Conservation (phyloP, 1,140 invertebrate genomes). For the Vollenhovia emeryi region DNA sequence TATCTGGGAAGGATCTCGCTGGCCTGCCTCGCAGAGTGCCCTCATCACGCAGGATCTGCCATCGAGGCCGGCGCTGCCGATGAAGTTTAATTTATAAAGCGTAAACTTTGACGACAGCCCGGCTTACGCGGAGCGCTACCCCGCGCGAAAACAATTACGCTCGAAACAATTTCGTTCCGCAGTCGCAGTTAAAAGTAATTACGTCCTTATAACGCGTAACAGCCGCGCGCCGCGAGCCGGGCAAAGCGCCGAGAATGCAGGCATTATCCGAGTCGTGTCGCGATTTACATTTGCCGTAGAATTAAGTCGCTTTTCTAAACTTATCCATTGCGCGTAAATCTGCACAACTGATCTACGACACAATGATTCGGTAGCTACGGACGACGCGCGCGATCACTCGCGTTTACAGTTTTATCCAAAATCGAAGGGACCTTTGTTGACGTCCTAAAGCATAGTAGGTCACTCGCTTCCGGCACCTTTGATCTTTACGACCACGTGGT, state of each 20-base stretch:
- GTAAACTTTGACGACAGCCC: constrained; percentile 38
- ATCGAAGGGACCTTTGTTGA: too few relatives aligned
- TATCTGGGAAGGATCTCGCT: constrained; percentile 85
- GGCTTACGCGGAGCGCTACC: neutral
- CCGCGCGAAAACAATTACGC: constrained; percentile 54
- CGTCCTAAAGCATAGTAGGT: too few relatives aligned
- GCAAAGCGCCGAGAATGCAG: neutral
- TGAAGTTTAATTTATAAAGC: constrained; percentile 78
- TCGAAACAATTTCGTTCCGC: constrained; percentile 5
- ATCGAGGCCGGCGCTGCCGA: constrained; percentile 88
- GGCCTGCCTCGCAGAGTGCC: constrained; percentile 89
- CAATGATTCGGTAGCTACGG: neutral
- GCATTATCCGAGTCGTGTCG: neutral
- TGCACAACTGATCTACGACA: neutral
- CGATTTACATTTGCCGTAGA: neutral
- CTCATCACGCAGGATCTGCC: constrained; percentile 89
- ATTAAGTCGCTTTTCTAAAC: neutral
- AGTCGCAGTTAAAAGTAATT: constrained; percentile 50
- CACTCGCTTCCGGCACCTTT: too few relatives aligned
- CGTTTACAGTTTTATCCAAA: neutral
- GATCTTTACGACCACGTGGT: too few relatives aligned
- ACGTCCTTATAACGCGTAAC: constrained; percentile 29
- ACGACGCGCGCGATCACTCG: neutral
- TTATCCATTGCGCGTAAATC: neutral
- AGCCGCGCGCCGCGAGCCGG: neutral